Evolutionary conservation across 1,140 invertebrate genomes (phyloP), one percentile per base, ranked within the genome.

Genomic region (Atopsyche davidsoni): DNA sequence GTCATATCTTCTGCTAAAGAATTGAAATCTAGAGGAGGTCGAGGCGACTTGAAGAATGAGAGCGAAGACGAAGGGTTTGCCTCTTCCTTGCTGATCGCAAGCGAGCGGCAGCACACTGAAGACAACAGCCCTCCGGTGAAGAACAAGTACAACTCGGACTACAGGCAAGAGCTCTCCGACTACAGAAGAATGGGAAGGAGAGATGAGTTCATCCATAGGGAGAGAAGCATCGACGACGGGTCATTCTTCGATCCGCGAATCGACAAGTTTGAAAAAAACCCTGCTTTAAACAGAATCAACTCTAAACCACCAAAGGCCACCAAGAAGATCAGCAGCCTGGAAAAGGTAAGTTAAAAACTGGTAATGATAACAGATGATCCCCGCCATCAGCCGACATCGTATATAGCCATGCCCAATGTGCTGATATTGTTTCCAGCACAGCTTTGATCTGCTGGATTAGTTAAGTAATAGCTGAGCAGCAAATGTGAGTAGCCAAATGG

Each of bases 11-110:
- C 56, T 46, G 41, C 46, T 17, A 46, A 35, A 16, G 32, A 23
- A 11, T 16, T 44, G 7, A 28, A 19, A 7, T 11, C 10, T 3
- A 43, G 28, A 34, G 42, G 47, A n/a, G 21, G 14, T 14, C 47
- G 25, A 1, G 45, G 46, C 23, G 55, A 57, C 28, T 31, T 34
- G 14, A 62, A 56, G 40, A 69, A 67, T 45, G 75, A 76, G 50
- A 77, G 79, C 49, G 80, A 82, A 55, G 81, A 83, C 53, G 80
- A 84, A 55, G 76, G 78, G 2, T 76, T 79, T 53, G 75, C 79
- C 2, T 81, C 76, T 10, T 79, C 77, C 13, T 60, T 82, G 40
- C 76, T 83, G 51, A 76, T 83, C 43, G 79, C 77, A n/a, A 79
- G 76, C 53, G 81, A 84, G 57, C 69, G 79, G 41, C 71, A 78